phyloP scores from a whole-genome alignment of 2,888 invertebrate genomes.

The Leistus spinibarbis region DNA sequence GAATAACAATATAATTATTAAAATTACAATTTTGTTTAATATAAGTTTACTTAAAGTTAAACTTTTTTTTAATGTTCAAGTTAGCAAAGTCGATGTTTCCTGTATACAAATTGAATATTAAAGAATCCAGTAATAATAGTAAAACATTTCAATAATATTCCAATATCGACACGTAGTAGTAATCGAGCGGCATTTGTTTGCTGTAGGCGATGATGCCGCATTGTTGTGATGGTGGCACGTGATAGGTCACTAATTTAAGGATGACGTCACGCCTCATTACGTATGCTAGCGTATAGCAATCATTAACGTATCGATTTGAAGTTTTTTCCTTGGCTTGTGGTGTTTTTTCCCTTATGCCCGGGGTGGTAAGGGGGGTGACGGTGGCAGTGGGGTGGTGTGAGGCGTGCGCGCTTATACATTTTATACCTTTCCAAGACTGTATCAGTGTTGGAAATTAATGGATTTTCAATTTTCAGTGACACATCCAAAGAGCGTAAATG shows the following conservation, averaged over 20 bases:
- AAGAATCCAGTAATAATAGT: no score
- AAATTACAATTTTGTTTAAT: no score
- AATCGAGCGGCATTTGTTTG: not conserved
- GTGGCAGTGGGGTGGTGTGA: not conserved
- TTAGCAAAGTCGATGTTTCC: no score
- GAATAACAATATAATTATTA: no score
- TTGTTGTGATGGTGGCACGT: conserved; percentile 5
- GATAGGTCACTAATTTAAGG: conserved; percentile 50
- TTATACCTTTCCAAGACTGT: conserved; percentile 38
- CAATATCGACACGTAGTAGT: no score
- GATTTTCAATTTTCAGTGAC: conserved; percentile 56
- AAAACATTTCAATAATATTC: no score
- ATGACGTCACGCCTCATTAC: conserved; percentile 57
- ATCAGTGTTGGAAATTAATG: conserved; percentile 51
- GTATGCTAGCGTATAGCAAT: conserved; percentile 57
- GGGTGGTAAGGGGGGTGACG: not conserved
- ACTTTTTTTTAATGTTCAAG: no score
- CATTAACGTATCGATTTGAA: conserved; percentile 58
- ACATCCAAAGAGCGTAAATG: conserved; percentile 48
- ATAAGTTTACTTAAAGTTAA: no score
- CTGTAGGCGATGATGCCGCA: conserved; percentile 2
- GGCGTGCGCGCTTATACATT: conserved; percentile 1
- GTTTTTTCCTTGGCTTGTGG: conserved; percentile 49
- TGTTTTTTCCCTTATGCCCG: not conserved
- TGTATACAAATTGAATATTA: no score